Evolutionary conservation across 2,888 invertebrate genomes (phyloP), one percentile per base, ranked within the genome.

Genomic region (Pomacea canaliculata): DNA sequence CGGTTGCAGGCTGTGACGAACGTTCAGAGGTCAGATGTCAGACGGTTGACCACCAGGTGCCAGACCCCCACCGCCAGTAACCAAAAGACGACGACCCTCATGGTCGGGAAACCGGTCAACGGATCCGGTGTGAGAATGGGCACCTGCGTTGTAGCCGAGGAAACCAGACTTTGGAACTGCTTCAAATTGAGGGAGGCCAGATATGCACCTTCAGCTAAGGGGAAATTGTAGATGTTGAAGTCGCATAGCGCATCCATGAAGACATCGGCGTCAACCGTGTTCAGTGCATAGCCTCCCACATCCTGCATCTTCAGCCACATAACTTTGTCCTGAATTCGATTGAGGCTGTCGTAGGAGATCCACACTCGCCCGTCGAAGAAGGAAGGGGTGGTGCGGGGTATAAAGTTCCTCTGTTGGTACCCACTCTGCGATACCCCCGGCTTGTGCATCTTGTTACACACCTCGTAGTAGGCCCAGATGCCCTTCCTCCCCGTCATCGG

Each of bases 341-440:
- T 68, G 19, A 7, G 27, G 48, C 49, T 68, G 68, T 68, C 68
- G 68, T 68, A 68, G 37, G 37, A 46, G 37, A 68, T 37, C 68
- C 68, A 68, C 13, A 68, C 27, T 12, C 68, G 68, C 8, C 19
- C 19, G 68, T 68, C 48, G 37, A 7, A 68, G 37, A 49, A 68
- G 18, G 37, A 27, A 10, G 68, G 37, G 37, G 68, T 2, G 37
- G 27, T 13, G 13, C 9, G 8, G 9, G 37, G 27, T 23, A 68
- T 19, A 19, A 37, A 46, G 10, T 68, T 27, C 9, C 37, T 48
- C 10, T 19, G 9, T 9, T 10, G 18, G 68, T 68, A 63, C 16
- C 63, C 63, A 27, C 23, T 23, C 16, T 56, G 51, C 51, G 4
- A 2, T 2, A 13, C 16, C 16, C 63, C 63, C 27, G 3, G 4